Conservation (phyloP, 2,113 vertebrate species). For the Castor canadensis region DNA sequence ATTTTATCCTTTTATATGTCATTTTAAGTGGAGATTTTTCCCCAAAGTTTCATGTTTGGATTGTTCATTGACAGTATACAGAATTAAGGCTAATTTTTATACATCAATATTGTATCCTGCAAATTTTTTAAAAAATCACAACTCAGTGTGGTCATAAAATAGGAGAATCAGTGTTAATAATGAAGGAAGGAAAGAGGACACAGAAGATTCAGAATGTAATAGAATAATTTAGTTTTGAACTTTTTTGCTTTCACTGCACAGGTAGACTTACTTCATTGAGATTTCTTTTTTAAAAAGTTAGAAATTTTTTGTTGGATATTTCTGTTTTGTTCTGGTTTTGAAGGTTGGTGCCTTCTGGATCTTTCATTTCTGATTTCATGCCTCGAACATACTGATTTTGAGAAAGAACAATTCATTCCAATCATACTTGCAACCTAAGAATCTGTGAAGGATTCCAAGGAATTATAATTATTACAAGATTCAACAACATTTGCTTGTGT, state of each 20-base stretch:
- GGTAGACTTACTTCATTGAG: background rate
- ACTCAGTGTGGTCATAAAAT: background rate
- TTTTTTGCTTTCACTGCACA: background rate
- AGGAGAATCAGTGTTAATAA: background rate
- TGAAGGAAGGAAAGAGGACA: background rate
- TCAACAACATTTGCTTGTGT: background rate
- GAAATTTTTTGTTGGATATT: background rate
- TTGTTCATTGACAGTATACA: background rate
- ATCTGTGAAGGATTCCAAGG: constrained; percentile 11
- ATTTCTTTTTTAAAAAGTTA: background rate
- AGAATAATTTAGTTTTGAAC: background rate
- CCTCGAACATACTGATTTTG: constrained; percentile 1
- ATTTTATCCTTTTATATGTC: background rate
- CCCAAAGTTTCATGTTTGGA: constrained; percentile 25
- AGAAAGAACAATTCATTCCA: background rate
- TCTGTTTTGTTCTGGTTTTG: background rate
- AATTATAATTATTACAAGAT: background rate
- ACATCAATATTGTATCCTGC: background rate
- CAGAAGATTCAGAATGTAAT: background rate
- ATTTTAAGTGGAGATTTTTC: background rate
- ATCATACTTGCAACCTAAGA: background rate
- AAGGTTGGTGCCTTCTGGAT: background rate
- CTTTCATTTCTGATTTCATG: constrained; percentile 3
- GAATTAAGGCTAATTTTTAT: background rate
- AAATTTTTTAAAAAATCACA: background rate